These are phyloP conservation scores for Chromobotia macracanthus DNA, from an alignment of 2,797 vertebrate species.

Conservation along the genomic window DNA sequence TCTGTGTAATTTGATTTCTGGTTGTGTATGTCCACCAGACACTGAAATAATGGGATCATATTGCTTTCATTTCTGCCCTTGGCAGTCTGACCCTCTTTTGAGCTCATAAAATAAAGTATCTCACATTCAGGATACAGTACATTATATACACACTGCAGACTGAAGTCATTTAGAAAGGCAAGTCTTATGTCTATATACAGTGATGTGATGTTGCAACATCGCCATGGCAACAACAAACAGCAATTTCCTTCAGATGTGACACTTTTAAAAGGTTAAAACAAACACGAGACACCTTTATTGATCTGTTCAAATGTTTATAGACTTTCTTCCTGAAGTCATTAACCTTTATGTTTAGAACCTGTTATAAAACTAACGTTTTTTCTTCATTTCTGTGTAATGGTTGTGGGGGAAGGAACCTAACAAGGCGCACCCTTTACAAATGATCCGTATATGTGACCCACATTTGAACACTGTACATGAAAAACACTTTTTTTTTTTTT, in stretches of 20 bases:
- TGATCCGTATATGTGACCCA: no score
- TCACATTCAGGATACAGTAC: conserved; percentile 1
- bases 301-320: neutral
- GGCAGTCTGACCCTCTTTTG: conserved; percentile 1
- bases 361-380: no score
- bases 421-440: neutral
- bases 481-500: neutral
- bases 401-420: neutral
- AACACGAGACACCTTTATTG: neutral
- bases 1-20: conserved; percentile 12
- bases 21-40: neutral
- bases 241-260: neutral
- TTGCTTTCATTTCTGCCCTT: conserved; percentile 4
- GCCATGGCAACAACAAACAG: neutral
- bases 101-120: conserved; percentile 6
- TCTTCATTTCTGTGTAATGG: neutral
- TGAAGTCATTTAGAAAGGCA: neutral
- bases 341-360: neutral
- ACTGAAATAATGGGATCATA: conserved; percentile 8
- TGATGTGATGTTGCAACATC: neutral
- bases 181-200: neutral
- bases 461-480: neutral
- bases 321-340: neutral
- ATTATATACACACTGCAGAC: neutral
- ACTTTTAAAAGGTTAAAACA: neutral